Percentiles rank a stretch among this genome's conserved stretches.
Evolutionary conservation across 2,797 vertebrate genomes (phyloP).

Genomic region (Glyptemys insculpta): DNA sequence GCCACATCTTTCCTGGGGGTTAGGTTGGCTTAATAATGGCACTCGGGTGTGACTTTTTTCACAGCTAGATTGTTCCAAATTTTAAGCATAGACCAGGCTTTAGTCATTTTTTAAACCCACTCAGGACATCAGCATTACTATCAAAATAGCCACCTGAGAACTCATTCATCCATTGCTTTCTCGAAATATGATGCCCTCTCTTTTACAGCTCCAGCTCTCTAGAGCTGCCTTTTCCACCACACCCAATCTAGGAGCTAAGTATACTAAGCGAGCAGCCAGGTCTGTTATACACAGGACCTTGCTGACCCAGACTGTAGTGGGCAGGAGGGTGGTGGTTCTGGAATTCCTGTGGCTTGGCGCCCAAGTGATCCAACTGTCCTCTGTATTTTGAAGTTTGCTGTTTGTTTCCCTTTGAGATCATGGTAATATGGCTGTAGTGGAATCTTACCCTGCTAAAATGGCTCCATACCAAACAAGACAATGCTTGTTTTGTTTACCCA

Average conservation of each 20-base stretch:
- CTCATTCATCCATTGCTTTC: slow-evolving; percentile 5
- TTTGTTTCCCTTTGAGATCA: neutral
- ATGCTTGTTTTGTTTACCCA: neutral
- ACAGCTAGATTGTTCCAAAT: neutral
- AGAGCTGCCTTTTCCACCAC: neutral
- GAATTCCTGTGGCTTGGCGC: neutral
- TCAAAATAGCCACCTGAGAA: neutral
- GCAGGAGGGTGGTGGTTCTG: neutral
- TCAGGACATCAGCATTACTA: slow-evolving; percentile 28
- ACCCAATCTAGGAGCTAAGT: neutral
- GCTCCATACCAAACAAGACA: neutral
- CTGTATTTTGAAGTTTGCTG: fast-evolving
- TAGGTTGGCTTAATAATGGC: neutral
- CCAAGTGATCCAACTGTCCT: neutral
- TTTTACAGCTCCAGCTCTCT: neutral
- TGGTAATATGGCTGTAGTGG: neutral
- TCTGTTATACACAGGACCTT: neutral
- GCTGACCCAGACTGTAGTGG: neutral
- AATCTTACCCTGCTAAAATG: neutral
- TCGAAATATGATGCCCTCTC: neutral
- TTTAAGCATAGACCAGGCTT: neutral
- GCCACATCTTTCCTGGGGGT: neutral
- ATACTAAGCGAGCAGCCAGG: neutral
- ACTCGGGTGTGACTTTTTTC: neutral
- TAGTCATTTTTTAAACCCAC: neutral